Evolutionary conservation across 1,140 invertebrate species (phyloP).

Genomic region (Vanessa tameamea): DNA sequence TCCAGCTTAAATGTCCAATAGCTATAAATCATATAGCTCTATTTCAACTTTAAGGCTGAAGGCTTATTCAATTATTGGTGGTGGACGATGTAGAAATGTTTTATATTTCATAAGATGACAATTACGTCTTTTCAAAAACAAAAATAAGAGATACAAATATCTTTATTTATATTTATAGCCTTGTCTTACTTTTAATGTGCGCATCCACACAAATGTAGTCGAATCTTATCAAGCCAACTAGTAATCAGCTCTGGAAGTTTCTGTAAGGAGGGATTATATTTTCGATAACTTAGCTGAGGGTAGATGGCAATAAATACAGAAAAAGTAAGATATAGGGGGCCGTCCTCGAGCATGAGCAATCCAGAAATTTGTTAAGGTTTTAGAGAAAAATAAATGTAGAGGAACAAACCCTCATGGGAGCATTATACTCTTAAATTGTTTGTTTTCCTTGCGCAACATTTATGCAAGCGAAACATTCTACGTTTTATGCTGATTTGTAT

Average conservation of each 20-base stretch:
- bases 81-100: no score
- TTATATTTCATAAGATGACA: no score
- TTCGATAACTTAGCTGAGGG: constrained; percentile 75
- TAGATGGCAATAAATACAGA: constrained; percentile 70
- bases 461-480: constrained; percentile 38
- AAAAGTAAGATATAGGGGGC: constrained; percentile 56
- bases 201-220: constrained; percentile 44
- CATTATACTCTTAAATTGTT: constrained; percentile 29
- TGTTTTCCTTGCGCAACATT: constrained; percentile 25
- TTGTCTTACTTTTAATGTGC: background rate
- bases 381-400: constrained; percentile 55
- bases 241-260: constrained; percentile 75
- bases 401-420: constrained; percentile 54
- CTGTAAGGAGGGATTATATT: constrained; percentile 75
- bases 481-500: constrained; percentile 41
- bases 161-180: background rate
- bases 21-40: no score
- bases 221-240: constrained; percentile 62
- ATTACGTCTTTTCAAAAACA: no score
- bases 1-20: no score
- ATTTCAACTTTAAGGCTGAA: no score
- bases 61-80: no score
- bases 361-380: constrained; percentile 76
- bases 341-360: constrained; percentile 56
- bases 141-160: no score